Evolutionary conservation across 2,113 vertebrate species (phyloP), one percentile per base, ranked within the genome.

Genomic region (Pelvicachromis taeniatus): DNA sequence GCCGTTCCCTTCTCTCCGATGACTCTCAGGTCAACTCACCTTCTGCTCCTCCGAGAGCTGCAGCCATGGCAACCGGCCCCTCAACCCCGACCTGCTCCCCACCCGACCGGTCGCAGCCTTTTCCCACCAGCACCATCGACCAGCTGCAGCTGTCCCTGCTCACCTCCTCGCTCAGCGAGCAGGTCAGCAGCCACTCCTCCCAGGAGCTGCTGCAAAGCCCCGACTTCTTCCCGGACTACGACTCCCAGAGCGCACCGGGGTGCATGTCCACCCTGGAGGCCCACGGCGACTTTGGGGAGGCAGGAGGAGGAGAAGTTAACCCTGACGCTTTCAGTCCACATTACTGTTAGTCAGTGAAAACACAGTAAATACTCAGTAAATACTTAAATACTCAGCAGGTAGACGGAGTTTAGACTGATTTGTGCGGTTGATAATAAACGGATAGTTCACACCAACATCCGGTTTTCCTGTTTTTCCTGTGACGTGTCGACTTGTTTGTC

Each of bases 111-210:
- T 45, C 80, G 0, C 83, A 31, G 63, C 33, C 56, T 26, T 91
- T 90, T 2, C 80, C 88, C 77, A 70, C 87, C 86, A 94, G 93
- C 92, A 95, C 95, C 89, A 95, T 95, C 52, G 90, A 95, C 93
- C 90, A 94, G 0, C 83, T 93, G 81, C 90, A 96, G 92, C 90
- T 96, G n/a, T 93, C 95, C 7, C 61, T 95, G 61, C 88, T 95
- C 33, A 94, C 93, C 1, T 81, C 89, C 29, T 93, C 94, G 13
- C 87, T 94, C 42, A 4, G 29, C 7, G 86, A 89, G 21, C 63
- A 83, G 1, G 35, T 31, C 14, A 7, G 11, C n/a, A 5, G 5
- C 48, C 94, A 78, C 10, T 9, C 77, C 2, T n/a, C 80, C 0
- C 82, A 9, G 2, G 63, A 31, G 1, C 80, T 58, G 21, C 79